Base-by-base conservation (phyloP, 2,113 vertebrate species). In the Onychostruthus taczanowskii region DNA sequence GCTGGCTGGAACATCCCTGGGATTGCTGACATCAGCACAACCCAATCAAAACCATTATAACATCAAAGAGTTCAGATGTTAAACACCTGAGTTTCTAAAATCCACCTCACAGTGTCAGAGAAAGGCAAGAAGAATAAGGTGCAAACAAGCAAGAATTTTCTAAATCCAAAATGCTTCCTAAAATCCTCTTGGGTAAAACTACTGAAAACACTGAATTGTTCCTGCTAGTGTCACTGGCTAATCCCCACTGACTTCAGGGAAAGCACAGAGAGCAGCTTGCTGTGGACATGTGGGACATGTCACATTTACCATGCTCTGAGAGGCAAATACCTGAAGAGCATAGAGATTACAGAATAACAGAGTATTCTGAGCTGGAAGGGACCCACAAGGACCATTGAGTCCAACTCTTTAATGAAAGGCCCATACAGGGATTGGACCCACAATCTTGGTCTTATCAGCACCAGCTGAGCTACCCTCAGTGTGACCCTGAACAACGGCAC, bases 401-500 rank as follows among this genome's bases (percentile, higher is more conserved):
- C 14, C 63, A 52, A 12, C 53, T 44, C 37, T 18, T 13, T 61
- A 46, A 30, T 19, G 46, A 22, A 37, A 77, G 39, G 37, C 22
- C 55, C 46, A 52, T 5, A 15, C 2, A 52, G 33, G 63, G 37
- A 37, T 6, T 49, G 20, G 61, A 23, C 31, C 30, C 46, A 31
- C 7, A 33, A 15, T 5, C 22, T 12, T 61, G 22, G 63, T 33
- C 27, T 14, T 37, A 43, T 10, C 41, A 41, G 41, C 13, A 41
- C 13, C 27, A 52, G 1, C 39, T 28, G 33, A 77, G 33, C 63
- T 3, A 4, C 46, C n/a, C 33, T 44, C 46, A 68, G 39, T 46
- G 46, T 1, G 5, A 41, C 28, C 68, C 33, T 3, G 1, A 33
- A 47, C 0, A 3, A 23, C 7, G 6, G 73, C 75, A 79, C 43